phyloP scores from a whole-genome alignment of 2,888 invertebrate species.

The Pterobdella sp. region DNA sequence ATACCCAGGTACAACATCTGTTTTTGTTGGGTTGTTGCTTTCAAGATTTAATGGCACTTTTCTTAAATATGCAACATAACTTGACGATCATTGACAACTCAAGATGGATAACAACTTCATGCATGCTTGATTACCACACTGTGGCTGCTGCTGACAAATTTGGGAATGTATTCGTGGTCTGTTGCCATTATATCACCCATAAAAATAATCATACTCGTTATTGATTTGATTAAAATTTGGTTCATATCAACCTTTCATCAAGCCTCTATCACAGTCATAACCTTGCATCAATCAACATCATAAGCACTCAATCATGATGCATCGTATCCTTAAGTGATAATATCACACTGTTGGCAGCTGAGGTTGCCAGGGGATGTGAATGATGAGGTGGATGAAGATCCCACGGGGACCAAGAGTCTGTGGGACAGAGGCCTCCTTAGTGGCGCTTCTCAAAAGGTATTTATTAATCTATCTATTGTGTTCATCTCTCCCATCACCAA shows the following conservation, averaged over 20 bases:
- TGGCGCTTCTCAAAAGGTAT: slow-evolving; percentile 96
- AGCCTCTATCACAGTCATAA: not conserved
- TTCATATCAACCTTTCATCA: too few species aligned
- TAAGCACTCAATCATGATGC: not conserved
- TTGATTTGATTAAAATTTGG: not conserved
- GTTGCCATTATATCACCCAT: slow-evolving; percentile 41
- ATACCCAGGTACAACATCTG: too few species aligned
- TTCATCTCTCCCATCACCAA: too few species aligned
- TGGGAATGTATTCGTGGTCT: slow-evolving; percentile 83
- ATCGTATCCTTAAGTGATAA: not conserved
- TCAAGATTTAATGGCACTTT: too few species aligned
- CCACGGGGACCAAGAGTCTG: slow-evolving; percentile 91
- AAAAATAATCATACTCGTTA: not conserved
- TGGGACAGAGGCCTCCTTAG: slow-evolving; percentile 83
- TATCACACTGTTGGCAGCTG: slow-evolving; percentile 39
- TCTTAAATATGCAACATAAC: too few species aligned
- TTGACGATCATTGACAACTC: too few species aligned
- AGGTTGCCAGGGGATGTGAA: slow-evolving; percentile 71
- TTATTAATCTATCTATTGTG: too few species aligned
- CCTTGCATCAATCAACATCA: not conserved
- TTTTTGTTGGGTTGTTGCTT: too few species aligned
- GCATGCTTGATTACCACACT: slow-evolving; percentile 91
- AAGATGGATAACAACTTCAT: slow-evolving; percentile 87
- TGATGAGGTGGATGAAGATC: slow-evolving; percentile 98
- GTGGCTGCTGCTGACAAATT: slow-evolving; percentile 95